Evolutionary conservation across 2,113 vertebrate species (phyloP).

Genomic region (Ceuthmochares aereus): DNA sequence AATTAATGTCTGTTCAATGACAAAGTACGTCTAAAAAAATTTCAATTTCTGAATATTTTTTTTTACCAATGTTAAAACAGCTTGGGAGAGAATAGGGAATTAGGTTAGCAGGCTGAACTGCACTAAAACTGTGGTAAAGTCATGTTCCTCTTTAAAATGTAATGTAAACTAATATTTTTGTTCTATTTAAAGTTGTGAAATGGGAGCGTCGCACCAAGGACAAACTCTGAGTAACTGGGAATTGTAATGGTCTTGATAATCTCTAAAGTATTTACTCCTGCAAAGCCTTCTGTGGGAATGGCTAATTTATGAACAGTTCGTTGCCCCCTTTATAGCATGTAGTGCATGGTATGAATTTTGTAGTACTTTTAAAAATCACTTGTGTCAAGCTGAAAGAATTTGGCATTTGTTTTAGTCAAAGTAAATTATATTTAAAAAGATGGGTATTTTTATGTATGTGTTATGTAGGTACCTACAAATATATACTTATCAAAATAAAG

Average conservation of each 20-base stretch:
- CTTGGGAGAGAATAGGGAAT: background rate
- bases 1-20: background rate
- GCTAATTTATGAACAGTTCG: background rate
- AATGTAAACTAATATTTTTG: background rate
- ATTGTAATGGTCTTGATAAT: background rate
- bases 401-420: background rate
- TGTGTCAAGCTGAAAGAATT: background rate
- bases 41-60: background rate
- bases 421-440: background rate
- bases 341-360: background rate
- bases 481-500: background rate
- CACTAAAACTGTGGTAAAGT: background rate
- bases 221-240: background rate
- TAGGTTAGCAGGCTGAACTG: background rate
- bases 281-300: background rate
- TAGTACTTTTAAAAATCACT: background rate
- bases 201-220: background rate
- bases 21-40: background rate
- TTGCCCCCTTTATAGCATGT: background rate
- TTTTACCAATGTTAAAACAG: background rate
- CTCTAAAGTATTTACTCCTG: background rate
- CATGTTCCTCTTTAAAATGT: background rate
- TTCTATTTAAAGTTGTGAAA: background rate
- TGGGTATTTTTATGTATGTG: background rate
- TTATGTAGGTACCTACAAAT: background rate